Conservation (phyloP, 2,888 invertebrate genomes). For the Cerceris rybyensis region DNA sequence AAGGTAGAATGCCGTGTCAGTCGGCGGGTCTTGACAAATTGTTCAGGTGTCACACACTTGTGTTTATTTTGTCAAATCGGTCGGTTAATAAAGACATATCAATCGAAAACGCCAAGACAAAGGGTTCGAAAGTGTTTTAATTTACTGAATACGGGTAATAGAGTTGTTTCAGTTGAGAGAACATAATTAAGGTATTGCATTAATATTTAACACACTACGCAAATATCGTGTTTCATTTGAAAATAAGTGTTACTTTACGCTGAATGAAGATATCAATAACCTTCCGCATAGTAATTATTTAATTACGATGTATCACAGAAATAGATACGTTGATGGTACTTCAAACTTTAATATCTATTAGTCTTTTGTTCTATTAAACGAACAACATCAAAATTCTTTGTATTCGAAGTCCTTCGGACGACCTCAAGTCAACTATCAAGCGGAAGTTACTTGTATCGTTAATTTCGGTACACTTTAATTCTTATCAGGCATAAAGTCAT, state of each 20-base stretch:
- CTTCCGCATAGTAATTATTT: background rate
- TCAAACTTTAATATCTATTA: too few species aligned
- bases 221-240: background rate
- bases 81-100: slow-evolving; percentile 41
- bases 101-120: slow-evolving; percentile 13
- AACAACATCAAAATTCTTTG: too few species aligned
- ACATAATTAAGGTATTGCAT: slow-evolving; percentile 2
- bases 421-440: too few species aligned
- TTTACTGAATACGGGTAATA: slow-evolving; percentile 14
- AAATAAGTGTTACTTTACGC: slow-evolving; percentile 12
- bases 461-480: background rate
- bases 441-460: background rate
- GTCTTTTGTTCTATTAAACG: too few species aligned
- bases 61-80: slow-evolving; percentile 51
- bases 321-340: background rate
- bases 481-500: background rate
- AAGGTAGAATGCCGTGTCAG: slow-evolving; percentile 9
- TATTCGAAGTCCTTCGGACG: too few species aligned
- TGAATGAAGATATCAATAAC: slow-evolving; percentile 12
- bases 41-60: slow-evolving; percentile 57
- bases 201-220: background rate
- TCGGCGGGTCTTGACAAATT: slow-evolving; percentile 31
- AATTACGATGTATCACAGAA: background rate
- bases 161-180: slow-evolving; percentile 36
- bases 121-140: slow-evolving; percentile 19